phyloP scores from a whole-genome alignment of 92 coral and sea anemone species.

The Heliopora coerulea region DNA sequence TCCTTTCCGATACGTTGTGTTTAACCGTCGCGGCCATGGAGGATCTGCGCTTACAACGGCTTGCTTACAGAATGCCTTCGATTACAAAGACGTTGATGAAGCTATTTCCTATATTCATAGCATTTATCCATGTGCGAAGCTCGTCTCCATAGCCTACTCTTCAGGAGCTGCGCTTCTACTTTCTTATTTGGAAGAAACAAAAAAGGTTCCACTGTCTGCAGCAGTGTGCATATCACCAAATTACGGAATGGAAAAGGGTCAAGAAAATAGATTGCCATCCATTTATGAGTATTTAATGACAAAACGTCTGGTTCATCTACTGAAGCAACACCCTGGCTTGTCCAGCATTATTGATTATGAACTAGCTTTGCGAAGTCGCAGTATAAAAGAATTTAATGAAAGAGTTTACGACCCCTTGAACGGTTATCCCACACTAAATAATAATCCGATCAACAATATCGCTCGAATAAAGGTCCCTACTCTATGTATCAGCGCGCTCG shows the following conservation, averaged over 20 bases:
- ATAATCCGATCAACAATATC: slow-evolving; percentile 79
- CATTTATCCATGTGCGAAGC: slow-evolving; percentile 80
- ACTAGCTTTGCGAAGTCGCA: slow-evolving; percentile 66
- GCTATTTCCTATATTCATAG: slow-evolving; percentile 71
- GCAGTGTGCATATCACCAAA: slow-evolving; percentile 93
- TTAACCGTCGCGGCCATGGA: slow-evolving; percentile 96
- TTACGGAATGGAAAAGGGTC: slow-evolving; percentile 77
- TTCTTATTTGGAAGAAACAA: slow-evolving; percentile 80
- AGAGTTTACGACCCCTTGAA: slow-evolving; percentile 75
- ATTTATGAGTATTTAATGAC: slow-evolving; percentile 85
- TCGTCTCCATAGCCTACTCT: slow-evolving; percentile 79
- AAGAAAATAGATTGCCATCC: slow-evolving; percentile 61
- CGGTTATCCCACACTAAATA: slow-evolving; percentile 41
- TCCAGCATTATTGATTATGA: slow-evolving; percentile 71
- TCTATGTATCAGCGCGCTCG: slow-evolving; percentile 84
- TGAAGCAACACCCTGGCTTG: slow-evolving; percentile 81
- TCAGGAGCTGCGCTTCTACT: slow-evolving; percentile 79
- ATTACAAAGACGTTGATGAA: slow-evolving; percentile 81
- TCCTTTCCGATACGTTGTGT: slow-evolving; percentile 89
- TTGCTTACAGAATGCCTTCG: slow-evolving; percentile 83
- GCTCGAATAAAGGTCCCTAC: slow-evolving; percentile 82
- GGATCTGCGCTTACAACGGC: slow-evolving; percentile 75
- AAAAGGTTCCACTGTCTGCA: slow-evolving; percentile 57
- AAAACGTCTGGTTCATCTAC: slow-evolving; percentile 61
- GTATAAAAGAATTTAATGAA: slow-evolving; percentile 78